Percentiles rank a stretch among this genome's conserved stretches.
These are phyloP conservation scores for Peribatodes rhomboidaria DNA, from an alignment of 2,888 invertebrate species.

Conservation along the genomic window DNA sequence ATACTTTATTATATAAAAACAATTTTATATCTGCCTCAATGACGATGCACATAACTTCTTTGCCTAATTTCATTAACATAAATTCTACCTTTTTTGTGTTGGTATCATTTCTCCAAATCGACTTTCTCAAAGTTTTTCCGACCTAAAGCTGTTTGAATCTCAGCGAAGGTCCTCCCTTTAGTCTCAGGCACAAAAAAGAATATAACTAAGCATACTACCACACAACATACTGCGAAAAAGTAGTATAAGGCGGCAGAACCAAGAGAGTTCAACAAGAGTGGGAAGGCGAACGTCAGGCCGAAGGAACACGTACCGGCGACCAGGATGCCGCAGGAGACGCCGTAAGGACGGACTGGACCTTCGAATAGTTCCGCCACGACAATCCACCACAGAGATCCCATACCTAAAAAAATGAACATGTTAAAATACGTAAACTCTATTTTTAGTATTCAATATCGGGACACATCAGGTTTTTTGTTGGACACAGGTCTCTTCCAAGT, in stretches of 20 bases:
- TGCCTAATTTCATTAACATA: too few relatives aligned
- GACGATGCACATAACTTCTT: too few relatives aligned
- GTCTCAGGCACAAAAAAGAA: constrained; percentile 1
- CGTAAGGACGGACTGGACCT: constrained; percentile 50
- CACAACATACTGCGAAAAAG: neutral
- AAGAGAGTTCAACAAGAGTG: neutral
- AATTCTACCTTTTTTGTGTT: too few relatives aligned
- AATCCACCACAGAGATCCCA: constrained; percentile 57
- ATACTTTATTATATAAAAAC: too few relatives aligned
- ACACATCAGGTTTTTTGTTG: too few relatives aligned
- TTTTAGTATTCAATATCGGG: too few relatives aligned
- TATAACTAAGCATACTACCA: constrained; percentile 1
- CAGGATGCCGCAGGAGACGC: constrained; percentile 22
- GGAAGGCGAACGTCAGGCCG: neutral
- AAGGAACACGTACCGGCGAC: neutral
- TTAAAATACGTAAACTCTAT: too few relatives aligned
- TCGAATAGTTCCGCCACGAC: constrained; percentile 58
- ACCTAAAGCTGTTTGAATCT: constrained; percentile 9
- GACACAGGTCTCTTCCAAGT: too few relatives aligned
- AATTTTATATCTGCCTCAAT: too few relatives aligned
- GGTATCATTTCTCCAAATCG: neutral
- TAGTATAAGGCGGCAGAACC: neutral
- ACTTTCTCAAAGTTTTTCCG: neutral
- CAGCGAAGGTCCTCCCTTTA: constrained; percentile 1
- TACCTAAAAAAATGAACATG: constrained; percentile 51